Evolutionary conservation across 2,113 vertebrate genomes (phyloP), one percentile per base, ranked within the genome.

Genomic region (Pseudopipra pipra): DNA sequence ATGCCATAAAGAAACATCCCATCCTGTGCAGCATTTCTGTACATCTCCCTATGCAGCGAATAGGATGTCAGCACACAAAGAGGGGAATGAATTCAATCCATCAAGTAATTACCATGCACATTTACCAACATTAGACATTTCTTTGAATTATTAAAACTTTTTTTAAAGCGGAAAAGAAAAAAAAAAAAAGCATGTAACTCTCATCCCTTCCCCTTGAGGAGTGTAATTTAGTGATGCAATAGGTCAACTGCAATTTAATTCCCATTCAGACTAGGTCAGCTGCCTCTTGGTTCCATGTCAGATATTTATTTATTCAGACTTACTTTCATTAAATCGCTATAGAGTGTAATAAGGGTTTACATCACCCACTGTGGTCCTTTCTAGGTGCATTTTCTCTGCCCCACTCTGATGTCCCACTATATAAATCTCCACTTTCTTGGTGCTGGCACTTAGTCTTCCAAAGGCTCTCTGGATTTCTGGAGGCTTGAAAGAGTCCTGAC

Each of bases 1-100:
- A 97, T 98, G 88, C 97, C 96, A 96, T 96, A 94, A 96, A 90
- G 97, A 96, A 97, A 97, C 96, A 93, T 96, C 93, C 93, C 96
- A 62, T 96, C 97, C 96, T 96, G 91, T 85, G 62, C 41, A 94
- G 86, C 73, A 35, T 93, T 97, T 97, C 95, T 93, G 72, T 92
- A 90, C 96, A 90, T 98, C 93, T 97, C 97, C 96, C 95, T 91
- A 59, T 94, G 94, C 89, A 65, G 71, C 2, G 8, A 93, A 66
- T 91, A 95, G 95, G 95, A 97, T 96, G 87, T 90, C 85, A 54
- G 79, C 81, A 65, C 70, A 68, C 59, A 96, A 96, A 96, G 94
- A 77, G 35, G 20, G 33, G 93, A 95, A 97, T 91, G 2, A 93
- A 61, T 93, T 94, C 94, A 93, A 95, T 93, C 95, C 73, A 90